phyloP scores from a whole-genome alignment of 2,888 invertebrate species.

The Sthenelais limicola region DNA sequence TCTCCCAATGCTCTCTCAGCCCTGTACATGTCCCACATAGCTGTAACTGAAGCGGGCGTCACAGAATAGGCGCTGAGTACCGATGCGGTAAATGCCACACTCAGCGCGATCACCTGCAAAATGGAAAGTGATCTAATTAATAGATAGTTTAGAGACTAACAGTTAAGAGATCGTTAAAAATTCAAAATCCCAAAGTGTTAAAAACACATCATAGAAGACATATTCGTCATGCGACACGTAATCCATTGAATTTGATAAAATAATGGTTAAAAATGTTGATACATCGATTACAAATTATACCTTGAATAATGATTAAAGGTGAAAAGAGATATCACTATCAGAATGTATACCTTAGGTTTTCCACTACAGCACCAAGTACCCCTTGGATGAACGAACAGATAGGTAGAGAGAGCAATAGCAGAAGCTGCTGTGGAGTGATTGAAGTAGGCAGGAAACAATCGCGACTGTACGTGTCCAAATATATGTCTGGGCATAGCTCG shows the following conservation, averaged over 20 bases:
- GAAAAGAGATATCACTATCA: no score
- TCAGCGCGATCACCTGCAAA: constrained; percentile 20
- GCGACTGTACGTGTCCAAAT: constrained; percentile 89
- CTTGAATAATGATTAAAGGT: no score
- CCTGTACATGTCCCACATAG: constrained; percentile 12
- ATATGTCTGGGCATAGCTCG: constrained; percentile 88
- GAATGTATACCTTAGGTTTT: constrained; percentile 10
- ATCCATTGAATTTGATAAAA: no score
- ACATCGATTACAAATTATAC: no score
- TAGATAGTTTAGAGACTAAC: no score
- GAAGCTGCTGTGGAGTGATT: background rate
- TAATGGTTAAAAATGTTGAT: no score
- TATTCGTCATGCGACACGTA: no score
- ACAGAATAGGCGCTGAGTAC: constrained; percentile 1
- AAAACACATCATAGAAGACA: no score
- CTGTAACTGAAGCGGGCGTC: background rate
- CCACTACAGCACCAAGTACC: constrained; percentile 9
- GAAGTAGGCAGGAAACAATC: constrained; percentile 80
- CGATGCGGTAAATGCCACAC: background rate
- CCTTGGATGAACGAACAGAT: background rate
- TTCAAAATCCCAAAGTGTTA: no score
- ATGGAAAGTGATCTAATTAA: background rate
- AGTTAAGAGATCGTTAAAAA: no score
- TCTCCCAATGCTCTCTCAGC: background rate
- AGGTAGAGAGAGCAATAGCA: constrained; percentile 13